Evolutionary conservation across 2,888 invertebrate species (phyloP), one percentile per base, ranked within the genome.

Genomic region (Polydrusus cervinus): DNA sequence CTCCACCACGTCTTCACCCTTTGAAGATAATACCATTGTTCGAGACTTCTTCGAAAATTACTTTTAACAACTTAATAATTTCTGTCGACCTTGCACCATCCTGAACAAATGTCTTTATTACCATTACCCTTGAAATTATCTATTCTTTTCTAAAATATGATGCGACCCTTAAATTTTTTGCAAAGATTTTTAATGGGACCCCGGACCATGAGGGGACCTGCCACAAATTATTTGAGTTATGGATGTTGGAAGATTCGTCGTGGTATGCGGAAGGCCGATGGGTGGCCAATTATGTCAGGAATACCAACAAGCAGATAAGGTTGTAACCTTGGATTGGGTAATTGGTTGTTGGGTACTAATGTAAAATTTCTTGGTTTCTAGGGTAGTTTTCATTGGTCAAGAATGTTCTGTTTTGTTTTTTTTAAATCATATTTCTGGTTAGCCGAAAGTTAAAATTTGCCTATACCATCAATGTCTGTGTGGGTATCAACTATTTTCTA

Each of bases 101-200:
- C 57, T 34, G 34, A 34, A 66, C 66, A 67, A 67, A 67, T 67
- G 67, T 38, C 49, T 67, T 67, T 51, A 67, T 53, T 67, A 53
- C 67, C 34, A 34, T 34, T 34, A 34, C 34, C 34, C 34, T 38
- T 16, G 38, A 38, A 60, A 60, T 60, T 38, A 18, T 60, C 57
- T 60, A 60, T 38, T 60, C 57, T 38, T 38, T 60, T 60, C 18
- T 18, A 5, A 55, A 9, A 55, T 14, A 34, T 60, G 11, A 38
- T 7, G 9, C 57, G 8, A 3, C 8, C 57, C 14, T 57, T 60
- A 60, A 3, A 38, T 60, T 60, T 60, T 60, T 60, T 60, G 38
- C 38, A 18, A 14, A 60, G 3, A 60, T 38, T 38, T 60, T 34
- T 8, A 16, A 60, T 60, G 34, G 30, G 30, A 30, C 30, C 30